Evolutionary conservation across 2,888 invertebrate species (phyloP).

Genomic region (Drosophila sordidula): DNA sequence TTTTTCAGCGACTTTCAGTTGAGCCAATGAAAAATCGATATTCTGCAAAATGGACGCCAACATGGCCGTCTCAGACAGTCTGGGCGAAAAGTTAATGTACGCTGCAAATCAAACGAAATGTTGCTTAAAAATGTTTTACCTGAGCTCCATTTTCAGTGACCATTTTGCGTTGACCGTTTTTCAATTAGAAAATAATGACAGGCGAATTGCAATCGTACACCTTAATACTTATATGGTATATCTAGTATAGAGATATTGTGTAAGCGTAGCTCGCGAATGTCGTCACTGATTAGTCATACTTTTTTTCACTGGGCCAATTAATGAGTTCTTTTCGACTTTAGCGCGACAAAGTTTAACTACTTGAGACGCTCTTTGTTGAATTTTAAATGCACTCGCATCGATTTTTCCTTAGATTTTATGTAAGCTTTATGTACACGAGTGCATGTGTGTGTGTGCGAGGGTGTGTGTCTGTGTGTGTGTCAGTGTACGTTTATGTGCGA

Average conservation of each 20-base stretch:
- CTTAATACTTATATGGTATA: slow-evolving; percentile 32
- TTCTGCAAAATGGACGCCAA: slow-evolving; percentile 83
- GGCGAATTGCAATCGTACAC: slow-evolving; percentile 24
- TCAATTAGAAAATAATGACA: slow-evolving; percentile 35
- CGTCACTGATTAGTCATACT: slow-evolving; percentile 84
- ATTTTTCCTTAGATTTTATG: slow-evolving; percentile 77
- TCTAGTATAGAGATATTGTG: slow-evolving; percentile 82
- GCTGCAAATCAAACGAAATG: slow-evolving; percentile 18
- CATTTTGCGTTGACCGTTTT: slow-evolving; percentile 74
- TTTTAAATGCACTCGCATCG: slow-evolving; percentile 75
- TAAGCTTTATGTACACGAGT: slow-evolving; percentile 64
- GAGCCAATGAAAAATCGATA: slow-evolving; percentile 84
- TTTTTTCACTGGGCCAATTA: slow-evolving; percentile 52
- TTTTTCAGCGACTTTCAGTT: slow-evolving; percentile 49
- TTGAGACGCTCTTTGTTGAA: slow-evolving; percentile 52
- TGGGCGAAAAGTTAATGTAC: slow-evolving; percentile 33
- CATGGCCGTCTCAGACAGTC: slow-evolving; percentile 75
- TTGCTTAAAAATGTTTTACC: slow-evolving; percentile 72
- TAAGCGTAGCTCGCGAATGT: slow-evolving; percentile 78
- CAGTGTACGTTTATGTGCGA: slow-evolving; percentile 48
- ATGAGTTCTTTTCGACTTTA: slow-evolving; percentile 33
- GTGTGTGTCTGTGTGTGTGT: slow-evolving; percentile 46
- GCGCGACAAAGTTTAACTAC: slow-evolving; percentile 24
- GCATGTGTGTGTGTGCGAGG: slow-evolving; percentile 43
- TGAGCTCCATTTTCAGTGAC: slow-evolving; percentile 85